Percentiles rank a stretch among this genome's conserved stretches.
Conservation (phyloP, 2,113 vertebrate species). For the Rhipidura dahli region DNA sequence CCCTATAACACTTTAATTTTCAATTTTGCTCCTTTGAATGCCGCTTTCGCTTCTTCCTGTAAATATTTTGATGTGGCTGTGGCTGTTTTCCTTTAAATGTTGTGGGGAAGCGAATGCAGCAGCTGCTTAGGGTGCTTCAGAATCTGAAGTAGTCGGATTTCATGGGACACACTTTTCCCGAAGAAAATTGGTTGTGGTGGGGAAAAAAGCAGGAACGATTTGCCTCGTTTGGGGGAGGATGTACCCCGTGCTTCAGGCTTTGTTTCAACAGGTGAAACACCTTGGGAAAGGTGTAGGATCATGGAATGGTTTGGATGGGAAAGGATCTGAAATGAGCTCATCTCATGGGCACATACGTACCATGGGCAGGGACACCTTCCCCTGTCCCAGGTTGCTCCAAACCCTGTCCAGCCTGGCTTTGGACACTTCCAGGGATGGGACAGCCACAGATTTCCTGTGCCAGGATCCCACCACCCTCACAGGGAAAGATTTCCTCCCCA, state of each 20-base stretch:
- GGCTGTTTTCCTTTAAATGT: conserved; percentile 47
- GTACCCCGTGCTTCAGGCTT: rapidly evolving
- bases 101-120: conserved; percentile 65
- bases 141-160: conserved; percentile 66
- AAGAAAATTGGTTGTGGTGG: background rate
- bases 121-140: conserved; percentile 75
- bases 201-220: background rate
- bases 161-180: conserved; percentile 12
- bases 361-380: background rate
- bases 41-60: conserved; percentile 69
- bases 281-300: background rate
- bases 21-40: conserved; percentile 72
- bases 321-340: background rate
- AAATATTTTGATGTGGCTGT: conserved; percentile 77
- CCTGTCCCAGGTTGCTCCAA: rapidly evolving
- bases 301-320: background rate
- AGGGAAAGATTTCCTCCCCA: background rate
- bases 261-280: background rate
- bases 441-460: background rate
- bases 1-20: conserved; percentile 73
- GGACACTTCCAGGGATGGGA: background rate
- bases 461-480: background rate
- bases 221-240: background rate
- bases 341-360: background rate
- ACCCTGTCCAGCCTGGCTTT: background rate